phyloP scores from a whole-genome alignment of 2,888 invertebrate genomes.

The Aproaerema taeniolella region DNA sequence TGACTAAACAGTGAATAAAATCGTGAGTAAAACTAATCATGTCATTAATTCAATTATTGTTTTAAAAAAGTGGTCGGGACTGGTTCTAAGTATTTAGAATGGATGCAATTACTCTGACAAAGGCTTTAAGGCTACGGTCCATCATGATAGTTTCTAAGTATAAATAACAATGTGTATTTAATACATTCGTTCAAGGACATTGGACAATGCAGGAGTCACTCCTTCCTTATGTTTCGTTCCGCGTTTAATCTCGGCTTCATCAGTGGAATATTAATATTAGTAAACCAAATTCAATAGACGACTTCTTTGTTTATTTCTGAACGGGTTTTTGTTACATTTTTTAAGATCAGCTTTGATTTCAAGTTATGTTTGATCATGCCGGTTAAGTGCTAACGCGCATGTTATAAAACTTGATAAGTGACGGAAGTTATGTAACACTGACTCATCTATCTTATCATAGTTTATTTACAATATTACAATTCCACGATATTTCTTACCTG shows the following conservation, averaged over 20 bases:
- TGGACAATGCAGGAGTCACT: conserved; percentile 52
- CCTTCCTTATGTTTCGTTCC: conserved; percentile 68
- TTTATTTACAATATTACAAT: too few species aligned
- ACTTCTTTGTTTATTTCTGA: conserved; percentile 42
- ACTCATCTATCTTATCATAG: too few species aligned
- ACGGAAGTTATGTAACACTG: too few species aligned
- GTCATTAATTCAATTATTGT: conserved; percentile 41
- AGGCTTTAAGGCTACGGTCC: conserved; percentile 6
- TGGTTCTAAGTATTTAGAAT: conserved; percentile 30
- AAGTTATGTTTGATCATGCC: not conserved
- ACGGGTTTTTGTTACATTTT: conserved; percentile 35
- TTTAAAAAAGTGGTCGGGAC: conserved; percentile 35
- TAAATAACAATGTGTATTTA: conserved; percentile 29
- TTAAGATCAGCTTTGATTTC: too few species aligned
- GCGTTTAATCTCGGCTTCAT: conserved; percentile 49
- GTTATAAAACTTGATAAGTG: too few species aligned
- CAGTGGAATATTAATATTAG: conserved; percentile 65
- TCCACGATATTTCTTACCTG: too few species aligned
- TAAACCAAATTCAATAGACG: conserved; percentile 34
- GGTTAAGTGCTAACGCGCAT: too few species aligned
- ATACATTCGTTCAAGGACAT: conserved; percentile 52
- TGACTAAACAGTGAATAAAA: conserved; percentile 24
- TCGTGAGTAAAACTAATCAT: conserved; percentile 32
- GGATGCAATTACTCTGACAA: conserved; percentile 29
- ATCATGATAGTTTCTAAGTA: conserved; percentile 19